These are phyloP conservation scores for Orthosia cruda DNA, from an alignment of 2,888 invertebrate genomes.

Conservation along the genomic window DNA sequence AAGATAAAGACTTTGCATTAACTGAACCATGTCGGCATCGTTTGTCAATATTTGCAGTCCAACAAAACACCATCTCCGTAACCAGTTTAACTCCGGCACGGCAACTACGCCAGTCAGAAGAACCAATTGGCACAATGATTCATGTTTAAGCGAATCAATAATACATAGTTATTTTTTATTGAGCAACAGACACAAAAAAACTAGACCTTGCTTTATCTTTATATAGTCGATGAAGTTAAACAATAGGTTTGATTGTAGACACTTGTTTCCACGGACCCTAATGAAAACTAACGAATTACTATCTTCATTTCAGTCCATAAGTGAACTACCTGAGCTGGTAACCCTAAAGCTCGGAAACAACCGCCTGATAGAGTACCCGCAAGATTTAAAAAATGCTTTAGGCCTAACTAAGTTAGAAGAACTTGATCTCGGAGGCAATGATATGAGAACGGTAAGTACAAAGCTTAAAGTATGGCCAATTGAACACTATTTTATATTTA, in stretches of 20 bases:
- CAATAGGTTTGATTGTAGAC: background rate
- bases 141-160: conserved; percentile 1
- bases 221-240: conserved; percentile 13
- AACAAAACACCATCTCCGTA: conserved; percentile 8
- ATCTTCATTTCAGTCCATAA: conserved; percentile 84
- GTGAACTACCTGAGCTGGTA: conserved; percentile 83
- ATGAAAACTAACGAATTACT: conserved; percentile 22
- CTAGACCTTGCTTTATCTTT: background rate
- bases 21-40: conserved; percentile 13
- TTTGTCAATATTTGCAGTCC: conserved; percentile 36
- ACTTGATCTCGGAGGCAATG: conserved; percentile 89
- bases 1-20: conserved; percentile 12
- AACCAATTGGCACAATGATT: background rate
- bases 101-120: conserved; percentile 6
- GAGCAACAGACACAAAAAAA: background rate
- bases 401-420: conserved; percentile 83
- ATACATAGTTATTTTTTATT: background rate
- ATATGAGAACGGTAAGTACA: conserved; percentile 83
- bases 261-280: background rate
- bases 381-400: conserved; percentile 86
- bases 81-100: conserved; percentile 25
- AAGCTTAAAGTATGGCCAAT: background rate
- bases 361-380: conserved; percentile 85
- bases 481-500: background rate
- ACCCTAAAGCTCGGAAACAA: conserved; percentile 85